Base-by-base conservation (phyloP, 2,113 vertebrate species). In the Calypte anna region DNA sequence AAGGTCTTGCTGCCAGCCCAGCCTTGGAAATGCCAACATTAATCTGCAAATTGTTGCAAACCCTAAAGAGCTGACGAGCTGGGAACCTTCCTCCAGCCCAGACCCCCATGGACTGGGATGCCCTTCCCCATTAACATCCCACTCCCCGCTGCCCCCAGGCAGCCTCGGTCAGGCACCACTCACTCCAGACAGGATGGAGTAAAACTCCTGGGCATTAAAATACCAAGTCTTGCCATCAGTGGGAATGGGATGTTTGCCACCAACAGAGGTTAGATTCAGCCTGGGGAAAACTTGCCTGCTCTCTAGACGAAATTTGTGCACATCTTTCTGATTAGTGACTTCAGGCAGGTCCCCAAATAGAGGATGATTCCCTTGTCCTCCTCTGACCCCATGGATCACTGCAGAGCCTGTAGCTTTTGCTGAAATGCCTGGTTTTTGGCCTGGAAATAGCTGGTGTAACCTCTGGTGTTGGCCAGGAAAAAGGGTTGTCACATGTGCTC, bases 21-120 rank as follows among this genome's bases (percentile, higher is more conserved):
- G 94, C 94, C 86, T 94, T 96, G 94, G 86, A 95, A 96, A 91
- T 96, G 97, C 95, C 94, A 96, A 87, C 88, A 95, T 81, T 94
- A 96, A 97, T 96, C 95, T 95, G 93, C 90, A 92, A 91, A 93
- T 93, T 94, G 90, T 78, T 94, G 89, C 91, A 93, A 93, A 83
- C 79, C 84, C 91, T 62, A 94, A 94, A 96, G 95, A 92, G 85
- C 88, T 3, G 68, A 4, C 5, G 91, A 94, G 85, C 93, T 96
- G 94, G 93, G 95, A 97, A 95, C 94, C 57, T 91, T 97, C 84
- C 88, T 95, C 9, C 81, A 82, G 67, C 75, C 78, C 91, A 97
- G 96, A 96, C 94, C 94, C 94, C 97, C 86, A 93, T 94, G 95
- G 95, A 86, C 68, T 7, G 53, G 90, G 95, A 91, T 92, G 94